phyloP scores from a whole-genome alignment of 2,888 invertebrate genomes.

The Unio pictorum region DNA sequence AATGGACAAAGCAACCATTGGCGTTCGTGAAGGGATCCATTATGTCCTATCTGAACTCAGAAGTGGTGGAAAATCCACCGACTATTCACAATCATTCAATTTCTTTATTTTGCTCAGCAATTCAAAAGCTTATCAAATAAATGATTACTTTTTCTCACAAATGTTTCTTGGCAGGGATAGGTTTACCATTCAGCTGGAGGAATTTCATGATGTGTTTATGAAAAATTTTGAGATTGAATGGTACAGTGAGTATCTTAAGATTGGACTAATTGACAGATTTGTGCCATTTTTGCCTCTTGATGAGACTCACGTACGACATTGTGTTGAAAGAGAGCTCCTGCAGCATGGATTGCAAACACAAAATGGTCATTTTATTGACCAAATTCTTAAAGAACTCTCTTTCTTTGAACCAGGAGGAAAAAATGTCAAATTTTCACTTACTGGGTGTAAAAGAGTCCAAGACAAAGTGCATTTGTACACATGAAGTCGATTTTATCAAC shows the following conservation, averaged over 20 bases:
- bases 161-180: conserved; percentile 29
- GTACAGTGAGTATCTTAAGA: conserved; percentile 39
- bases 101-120: conserved; percentile 57
- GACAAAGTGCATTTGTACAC: conserved; percentile 54
- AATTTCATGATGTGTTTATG: conserved; percentile 39
- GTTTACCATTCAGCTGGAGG: conserved; percentile 25
- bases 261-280: conserved; percentile 44
- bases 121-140: conserved; percentile 48
- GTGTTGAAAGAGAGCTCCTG: conserved; percentile 52
- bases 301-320: conserved; percentile 54
- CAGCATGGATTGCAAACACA: conserved; percentile 41
- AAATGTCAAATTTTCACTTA: conserved; percentile 47
- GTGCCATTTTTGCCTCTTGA: conserved; percentile 65
- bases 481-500: too few relatives aligned
- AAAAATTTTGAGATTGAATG: conserved; percentile 35
- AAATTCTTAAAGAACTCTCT: conserved; percentile 50
- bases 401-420: conserved; percentile 47
- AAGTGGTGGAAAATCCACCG: too few relatives aligned
- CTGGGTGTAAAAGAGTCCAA: conserved; percentile 63
- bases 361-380: conserved; percentile 29
- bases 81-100: conserved; percentile 20
- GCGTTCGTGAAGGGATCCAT: conserved; percentile 44
- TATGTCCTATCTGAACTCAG: conserved; percentile 8
- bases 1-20: conserved; percentile 58
- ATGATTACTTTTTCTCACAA: conserved; percentile 43